Evolutionary conservation across 1,140 invertebrate species (phyloP), one percentile per base, ranked within the genome.

Genomic region (Calliphora vicina): DNA sequence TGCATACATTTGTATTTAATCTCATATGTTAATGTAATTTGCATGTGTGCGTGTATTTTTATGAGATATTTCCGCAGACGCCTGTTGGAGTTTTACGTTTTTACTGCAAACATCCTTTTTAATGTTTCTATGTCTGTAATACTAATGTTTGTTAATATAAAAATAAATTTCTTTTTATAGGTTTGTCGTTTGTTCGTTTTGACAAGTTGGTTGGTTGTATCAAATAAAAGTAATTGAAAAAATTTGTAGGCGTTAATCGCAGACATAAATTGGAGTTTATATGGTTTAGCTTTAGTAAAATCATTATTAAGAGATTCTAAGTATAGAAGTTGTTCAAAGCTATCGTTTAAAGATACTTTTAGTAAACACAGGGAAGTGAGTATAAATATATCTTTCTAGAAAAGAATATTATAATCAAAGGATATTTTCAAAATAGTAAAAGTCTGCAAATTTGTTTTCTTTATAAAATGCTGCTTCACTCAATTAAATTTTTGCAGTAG

Each of bases 191-290:
- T 23, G 61, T 67, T 67, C 10, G 20, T 67, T 61, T 67, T 67
- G 10, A 67, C 20, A 67, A 57, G 50, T n/a, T 35, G 35, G 6
- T 35, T 35, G 50, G 50, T n/a, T 13, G 9, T 17, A 17, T 5
- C n/a, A 35, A 15, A 57, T 15, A 57, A 13, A 57, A 13, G 45
- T 12, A 57, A 57, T 57, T 57, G 50, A 57, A 57, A 78, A 15
- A 45, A 45, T 78, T 78, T 78, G 74, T 78, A 78, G 74, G 74
- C 74, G 74, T 78, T 78, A 78, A 78, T 78, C 20, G 15, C 12
- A 42, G 15, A 27, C 3, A 73, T 27, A 73, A 73, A 27, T 73
- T 29, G 27, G 9, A 67, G 61, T 67, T 23, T 67, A 67, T 67
- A 23, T 67, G 20, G n/a, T 67, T 17, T 6, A 23, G 20, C n/a